Evolutionary conservation across 2,797 vertebrate genomes (phyloP), one percentile per base, ranked within the genome.

Genomic region (Paguma larvata): DNA sequence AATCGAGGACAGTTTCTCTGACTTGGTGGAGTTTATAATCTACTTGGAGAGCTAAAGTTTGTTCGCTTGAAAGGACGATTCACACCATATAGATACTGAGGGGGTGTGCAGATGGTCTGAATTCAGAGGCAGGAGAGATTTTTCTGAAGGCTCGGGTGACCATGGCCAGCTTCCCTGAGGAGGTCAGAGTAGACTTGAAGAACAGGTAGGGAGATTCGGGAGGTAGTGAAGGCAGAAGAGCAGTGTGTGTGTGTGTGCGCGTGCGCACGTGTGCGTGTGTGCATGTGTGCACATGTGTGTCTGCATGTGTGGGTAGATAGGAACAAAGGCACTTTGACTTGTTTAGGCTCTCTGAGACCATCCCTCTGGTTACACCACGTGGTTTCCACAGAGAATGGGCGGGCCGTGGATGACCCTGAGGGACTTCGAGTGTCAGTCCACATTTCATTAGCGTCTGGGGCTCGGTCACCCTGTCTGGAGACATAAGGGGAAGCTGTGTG

Each of bases 1-100:
- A 48, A 41, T 41, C 23, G 0, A 63, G 56, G 23, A 8, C 6
- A 32, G 9, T 0, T 0, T 46, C 25, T 10, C 93, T 41, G 32
- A 51, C 41, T 38, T 62, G 56, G 8, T 1, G 4, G 85, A 14
- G 30, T 18, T 86, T 46, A n/a, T 23, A 44, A 23, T 21, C 62
- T n/a, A 15, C 12, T 32, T 27, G 19, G 67, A 38, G n/a, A 77
- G 53, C 12, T 19, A 44, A 77, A 51, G 44, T 25, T 21, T 7
- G 3, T 5, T 18, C 2, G 1, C n/a, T 41, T 12, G 27, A 59
- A 14, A 86, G 30, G 9, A 30, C 46, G n/a, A 12, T 19, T 53
- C 25, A 27, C 5, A 34, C 2, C 10, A 16, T 2, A 1, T 5
- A 19, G 56, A 32, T 48, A 30, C 53, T 32, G 10, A 9, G 56